Base-by-base conservation (phyloP, 2,797 vertebrate species). In the Rhyacichthys aspro region DNA sequence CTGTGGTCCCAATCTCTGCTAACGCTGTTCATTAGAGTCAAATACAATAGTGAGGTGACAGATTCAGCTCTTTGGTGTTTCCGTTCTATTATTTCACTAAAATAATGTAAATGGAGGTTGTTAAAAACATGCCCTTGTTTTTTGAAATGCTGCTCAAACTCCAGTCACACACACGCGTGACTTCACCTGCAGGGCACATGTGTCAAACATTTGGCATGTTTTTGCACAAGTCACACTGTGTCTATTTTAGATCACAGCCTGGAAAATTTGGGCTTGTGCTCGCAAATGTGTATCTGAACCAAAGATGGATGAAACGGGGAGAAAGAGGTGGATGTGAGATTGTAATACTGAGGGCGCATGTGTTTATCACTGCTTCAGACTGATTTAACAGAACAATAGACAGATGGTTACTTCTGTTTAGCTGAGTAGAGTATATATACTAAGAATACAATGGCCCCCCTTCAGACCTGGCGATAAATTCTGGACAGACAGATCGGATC, bases 31-130 rank as follows among this genome's bases (percentile, higher is more conserved):
- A 36, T 44, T 45, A 37, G 3, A 48, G 15, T 36, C 47, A 58
- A 23, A 60, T 49, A 50, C 18, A 62, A 60, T 14, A 16, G 58
- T 36, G 67, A 59, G 34, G 63, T 33, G 61, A 58, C 54, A 28
- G 54, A 54, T 53, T 68, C 9, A 55, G 41, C 43, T 86, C 81
- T 89, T 88, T 88, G 82, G 83, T 59, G 73, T 63, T 75, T 32
- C 10, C 6, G 33, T 50, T 33, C 32, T 11, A 52, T 52, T 37
- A 52, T 52, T 38, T 38, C 49, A 12, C 49, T 38, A 34, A 52
- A 14, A 52, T 38, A 56, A 17, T 14, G 17, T 37, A 37, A 46
- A 36, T 58, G 39, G 9, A 56, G 52, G 8, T 57, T 58, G 14
- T 53, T 18, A 53, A 62, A 43, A 32, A 41, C 44, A 50, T 9